Percentiles rank a stretch among this genome's conserved stretches.
Evolutionary conservation across 1,140 invertebrate genomes (phyloP).

Genomic region (Bombyx mandarina): DNA sequence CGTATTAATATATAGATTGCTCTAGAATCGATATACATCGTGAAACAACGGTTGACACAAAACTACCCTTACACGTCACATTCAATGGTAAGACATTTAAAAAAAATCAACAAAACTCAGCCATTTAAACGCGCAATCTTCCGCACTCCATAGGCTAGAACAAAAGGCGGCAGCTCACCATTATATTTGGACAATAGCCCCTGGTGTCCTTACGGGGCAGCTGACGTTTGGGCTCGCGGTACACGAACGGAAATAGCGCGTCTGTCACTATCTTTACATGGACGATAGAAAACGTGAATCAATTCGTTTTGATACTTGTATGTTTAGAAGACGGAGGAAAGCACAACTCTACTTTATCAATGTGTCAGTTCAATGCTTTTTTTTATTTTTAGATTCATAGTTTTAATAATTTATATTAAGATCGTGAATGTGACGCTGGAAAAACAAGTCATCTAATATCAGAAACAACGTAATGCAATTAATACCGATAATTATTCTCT

Average conservation of each 20-base stretch:
- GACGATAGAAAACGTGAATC: slow-evolving; percentile 1
- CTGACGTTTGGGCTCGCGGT: slow-evolving; percentile 13
- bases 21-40: no score
- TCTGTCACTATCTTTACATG: slow-evolving; percentile 15
- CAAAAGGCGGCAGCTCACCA: slow-evolving; percentile 15
- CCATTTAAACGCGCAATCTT: slow-evolving; percentile 10
- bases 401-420: no score
- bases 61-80: no score
- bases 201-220: slow-evolving; percentile 18
- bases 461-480: no score
- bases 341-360: not conserved
- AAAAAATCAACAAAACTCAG: slow-evolving; percentile 6
- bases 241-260: slow-evolving; percentile 18
- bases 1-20: no score
- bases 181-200: slow-evolving; percentile 21
- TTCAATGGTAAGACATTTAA: no score
- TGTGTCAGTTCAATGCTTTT: no score
- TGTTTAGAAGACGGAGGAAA: not conserved
- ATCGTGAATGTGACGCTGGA: no score
- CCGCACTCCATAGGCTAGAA: slow-evolving; percentile 10
- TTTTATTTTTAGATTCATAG: no score
- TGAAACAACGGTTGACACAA: no score
- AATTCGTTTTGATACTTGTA: not conserved
- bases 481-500: no score
- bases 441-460: no score